A percentile compares a stretch with the other conserved stretches of the same genome.
Evolutionary conservation across 2,888 invertebrate species (phyloP).

Genomic region (Stegophylla sp.): DNA sequence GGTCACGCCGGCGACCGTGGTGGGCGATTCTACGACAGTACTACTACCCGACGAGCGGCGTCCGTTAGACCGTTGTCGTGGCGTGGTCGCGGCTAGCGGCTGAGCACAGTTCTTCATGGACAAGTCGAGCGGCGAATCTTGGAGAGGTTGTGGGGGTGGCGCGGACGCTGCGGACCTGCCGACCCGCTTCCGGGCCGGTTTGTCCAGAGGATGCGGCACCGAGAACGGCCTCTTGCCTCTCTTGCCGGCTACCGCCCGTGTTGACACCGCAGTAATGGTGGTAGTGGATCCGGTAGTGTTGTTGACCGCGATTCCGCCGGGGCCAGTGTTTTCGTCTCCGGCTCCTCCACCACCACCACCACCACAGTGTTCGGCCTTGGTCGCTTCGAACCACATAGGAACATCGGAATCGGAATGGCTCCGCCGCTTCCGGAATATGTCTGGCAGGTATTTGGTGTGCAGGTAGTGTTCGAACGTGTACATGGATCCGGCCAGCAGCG

Average conservation of each 20-base stretch:
- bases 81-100: constrained; percentile 61
- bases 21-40: constrained; percentile 40
- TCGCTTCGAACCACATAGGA: constrained; percentile 68
- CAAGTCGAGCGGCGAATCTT: constrained; percentile 85
- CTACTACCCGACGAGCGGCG: constrained; percentile 62
- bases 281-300: background rate
- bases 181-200: constrained; percentile 64
- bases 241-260: constrained; percentile 71
- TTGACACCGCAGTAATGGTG: constrained; percentile 68
- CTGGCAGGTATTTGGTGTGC: constrained; percentile 72
- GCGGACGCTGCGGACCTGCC: constrained; percentile 68
- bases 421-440: constrained; percentile 68
- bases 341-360: constrained; percentile 65
- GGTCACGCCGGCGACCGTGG: constrained; percentile 54
- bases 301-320: constrained; percentile 62
- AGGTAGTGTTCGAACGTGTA: constrained; percentile 73
- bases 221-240: constrained; percentile 62
- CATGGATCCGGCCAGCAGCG: constrained; percentile 68
- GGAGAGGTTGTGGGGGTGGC: constrained; percentile 70
- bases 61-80: constrained; percentile 62
- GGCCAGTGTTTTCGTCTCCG: too few relatives aligned
- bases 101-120: constrained; percentile 72
- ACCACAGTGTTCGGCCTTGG: constrained; percentile 65
- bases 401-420: constrained; percentile 75
- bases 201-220: constrained; percentile 62